Conservation (phyloP, 2,888 invertebrate genomes). For the Gerris lacustris region DNA sequence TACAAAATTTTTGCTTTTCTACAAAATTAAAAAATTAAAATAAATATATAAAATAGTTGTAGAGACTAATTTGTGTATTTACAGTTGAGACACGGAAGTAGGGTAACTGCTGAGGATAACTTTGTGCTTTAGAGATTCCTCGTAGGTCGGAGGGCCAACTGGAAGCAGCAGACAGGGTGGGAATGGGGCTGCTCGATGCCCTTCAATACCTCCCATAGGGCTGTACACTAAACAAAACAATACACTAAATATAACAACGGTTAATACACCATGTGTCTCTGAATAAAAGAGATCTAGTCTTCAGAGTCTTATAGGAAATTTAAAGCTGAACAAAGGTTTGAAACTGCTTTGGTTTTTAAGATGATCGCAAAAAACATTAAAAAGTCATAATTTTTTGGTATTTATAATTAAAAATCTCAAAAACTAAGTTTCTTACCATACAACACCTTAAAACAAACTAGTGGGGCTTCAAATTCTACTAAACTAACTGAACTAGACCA, state of each 20-base stretch:
- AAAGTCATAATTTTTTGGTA: too few relatives aligned
- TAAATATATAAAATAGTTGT: too few relatives aligned
- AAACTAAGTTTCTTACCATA: too few relatives aligned
- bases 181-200: constrained; percentile 19
- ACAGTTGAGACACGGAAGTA: background rate
- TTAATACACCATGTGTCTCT: background rate
- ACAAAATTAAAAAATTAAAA: too few relatives aligned
- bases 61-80: background rate
- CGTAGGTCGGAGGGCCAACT: constrained; percentile 32
- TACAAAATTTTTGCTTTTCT: too few relatives aligned
- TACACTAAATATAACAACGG: background rate
- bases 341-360: background rate
- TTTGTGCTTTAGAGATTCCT: constrained; percentile 34
- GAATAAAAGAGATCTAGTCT: background rate
- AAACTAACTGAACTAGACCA: too few relatives aligned
- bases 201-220: constrained; percentile 24
- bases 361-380: too few relatives aligned
- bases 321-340: background rate
- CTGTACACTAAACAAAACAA: constrained; percentile 22
- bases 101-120: constrained; percentile 33
- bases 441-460: too few relatives aligned
- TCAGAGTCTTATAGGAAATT: too few relatives aligned
- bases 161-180: constrained; percentile 28
- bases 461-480: too few relatives aligned
- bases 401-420: too few relatives aligned